Conservation (phyloP, 2,113 vertebrate species). For the Acanthochromis polyacanthus region DNA sequence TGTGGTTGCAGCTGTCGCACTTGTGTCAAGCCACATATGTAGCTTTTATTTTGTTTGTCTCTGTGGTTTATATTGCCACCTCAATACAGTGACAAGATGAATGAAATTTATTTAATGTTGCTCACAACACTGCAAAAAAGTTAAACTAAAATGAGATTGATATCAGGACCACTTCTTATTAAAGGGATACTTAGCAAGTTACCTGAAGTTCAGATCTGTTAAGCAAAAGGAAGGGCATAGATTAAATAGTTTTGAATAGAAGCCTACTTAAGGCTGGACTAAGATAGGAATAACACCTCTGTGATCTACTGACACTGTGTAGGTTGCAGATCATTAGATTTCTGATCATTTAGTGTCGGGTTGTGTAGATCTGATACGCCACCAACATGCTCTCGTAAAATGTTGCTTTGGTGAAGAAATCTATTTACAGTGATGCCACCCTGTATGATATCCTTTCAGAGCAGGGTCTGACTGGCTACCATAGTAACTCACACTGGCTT, state of each 20-base stretch:
- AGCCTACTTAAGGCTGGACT: constrained; percentile 17
- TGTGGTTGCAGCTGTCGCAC: too few relatives aligned
- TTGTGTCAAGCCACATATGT: too few relatives aligned
- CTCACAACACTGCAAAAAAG: too few relatives aligned
- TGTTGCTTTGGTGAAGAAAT: constrained; percentile 38
- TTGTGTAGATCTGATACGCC: constrained; percentile 25
- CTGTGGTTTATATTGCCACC: neutral
- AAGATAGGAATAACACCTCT: constrained; percentile 37
- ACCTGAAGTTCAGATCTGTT: neutral
- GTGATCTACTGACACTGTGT: constrained; percentile 32
- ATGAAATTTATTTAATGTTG: neutral
- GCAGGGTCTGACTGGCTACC: constrained; percentile 54
- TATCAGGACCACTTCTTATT: too few relatives aligned
- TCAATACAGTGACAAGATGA: neutral
- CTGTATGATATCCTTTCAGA: constrained; percentile 13
- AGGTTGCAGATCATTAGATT: constrained; percentile 22
- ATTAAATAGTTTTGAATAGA: constrained; percentile 46
- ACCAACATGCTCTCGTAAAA: constrained; percentile 23
- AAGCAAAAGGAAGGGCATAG: constrained; percentile 7
- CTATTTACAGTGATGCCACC: constrained; percentile 32
- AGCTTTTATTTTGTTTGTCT: too few relatives aligned
- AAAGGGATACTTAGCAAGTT: neutral
- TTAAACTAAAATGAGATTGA: too few relatives aligned
- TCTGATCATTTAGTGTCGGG: constrained; percentile 30
- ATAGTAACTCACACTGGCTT: constrained; percentile 69